Evolutionary conservation across 2,113 vertebrate species (phyloP).

Genomic region (Macheiramphus alcinus): DNA sequence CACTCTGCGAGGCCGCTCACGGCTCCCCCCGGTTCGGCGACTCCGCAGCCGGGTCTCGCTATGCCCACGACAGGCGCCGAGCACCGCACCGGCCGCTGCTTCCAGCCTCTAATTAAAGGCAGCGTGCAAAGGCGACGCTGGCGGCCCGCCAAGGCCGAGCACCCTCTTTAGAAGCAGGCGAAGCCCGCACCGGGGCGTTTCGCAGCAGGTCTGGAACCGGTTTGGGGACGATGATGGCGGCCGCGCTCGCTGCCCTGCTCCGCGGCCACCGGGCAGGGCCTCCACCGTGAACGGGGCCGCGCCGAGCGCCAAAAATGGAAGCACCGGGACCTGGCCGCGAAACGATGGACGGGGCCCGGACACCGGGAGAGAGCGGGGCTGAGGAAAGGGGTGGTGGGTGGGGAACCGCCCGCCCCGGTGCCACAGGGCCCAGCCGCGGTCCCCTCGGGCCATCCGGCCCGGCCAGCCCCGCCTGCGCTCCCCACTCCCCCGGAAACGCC

Average conservation of each 20-base stretch:
- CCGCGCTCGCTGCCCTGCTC: background rate
- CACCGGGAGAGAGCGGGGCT: background rate
- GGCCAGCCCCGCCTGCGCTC: background rate
- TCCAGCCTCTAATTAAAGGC: background rate
- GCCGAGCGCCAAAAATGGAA: background rate
- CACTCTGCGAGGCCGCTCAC: background rate
- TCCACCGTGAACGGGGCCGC: background rate
- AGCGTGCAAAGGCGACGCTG: background rate
- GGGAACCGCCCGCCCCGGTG: background rate
- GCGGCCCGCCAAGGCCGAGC: background rate
- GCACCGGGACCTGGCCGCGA: background rate
- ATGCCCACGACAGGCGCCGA: background rate
- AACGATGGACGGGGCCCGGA: background rate
- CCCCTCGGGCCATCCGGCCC: background rate
- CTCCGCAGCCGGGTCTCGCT: background rate
- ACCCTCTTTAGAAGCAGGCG: too few species aligned
- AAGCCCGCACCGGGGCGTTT: background rate
- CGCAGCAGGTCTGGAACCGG: background rate
- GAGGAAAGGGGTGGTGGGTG: too few species aligned
- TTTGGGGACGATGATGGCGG: constrained; percentile 4
- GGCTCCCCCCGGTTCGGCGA: too few species aligned
- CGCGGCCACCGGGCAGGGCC: background rate
- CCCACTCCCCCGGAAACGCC: too few species aligned
- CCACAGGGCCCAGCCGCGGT: background rate
- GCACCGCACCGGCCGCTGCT: background rate